Evolutionary conservation across 2,888 invertebrate genomes (phyloP).

Genomic region (Idaea biselata): DNA sequence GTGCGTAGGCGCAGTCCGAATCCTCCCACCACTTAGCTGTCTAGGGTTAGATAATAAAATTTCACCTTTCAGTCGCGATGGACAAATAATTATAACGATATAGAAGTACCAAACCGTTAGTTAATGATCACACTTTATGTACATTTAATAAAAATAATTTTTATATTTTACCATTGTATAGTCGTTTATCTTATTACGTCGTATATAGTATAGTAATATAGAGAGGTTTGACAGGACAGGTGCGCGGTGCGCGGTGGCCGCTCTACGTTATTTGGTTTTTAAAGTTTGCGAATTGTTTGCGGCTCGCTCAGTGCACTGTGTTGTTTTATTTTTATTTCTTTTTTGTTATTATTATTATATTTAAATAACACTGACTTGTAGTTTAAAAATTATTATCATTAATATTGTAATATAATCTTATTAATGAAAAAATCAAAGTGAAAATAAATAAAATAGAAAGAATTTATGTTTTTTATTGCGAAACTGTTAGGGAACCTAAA

Average conservation of each 20-base stretch:
- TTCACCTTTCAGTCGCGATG: conserved; percentile 54
- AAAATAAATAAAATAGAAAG: conserved; percentile 78
- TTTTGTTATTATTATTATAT: conserved; percentile 74
- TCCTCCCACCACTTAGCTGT: conserved; percentile 66
- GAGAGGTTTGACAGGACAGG: conserved; percentile 41
- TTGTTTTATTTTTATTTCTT: conserved; percentile 70
- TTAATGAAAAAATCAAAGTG: conserved; percentile 80
- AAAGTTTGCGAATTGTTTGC: conserved; percentile 54
- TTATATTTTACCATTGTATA: conserved; percentile 81
- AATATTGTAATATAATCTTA: conserved; percentile 82
- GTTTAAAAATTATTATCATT: conserved; percentile 80
- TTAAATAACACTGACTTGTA: conserved; percentile 80
- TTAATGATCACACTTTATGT: conserved; percentile 78
- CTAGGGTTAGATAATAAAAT: conserved; percentile 62
- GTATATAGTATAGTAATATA: conserved; percentile 66
- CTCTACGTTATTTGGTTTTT: conserved; percentile 40
- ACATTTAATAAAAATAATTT: conserved; percentile 75
- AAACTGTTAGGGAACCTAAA: conserved; percentile 3
- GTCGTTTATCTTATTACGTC: conserved; percentile 70
- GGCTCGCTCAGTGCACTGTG: conserved; percentile 59
- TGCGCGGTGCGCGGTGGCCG: conserved; percentile 47
- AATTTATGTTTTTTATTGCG: conserved; percentile 44
- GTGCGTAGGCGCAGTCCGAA: conserved; percentile 57
- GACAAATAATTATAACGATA: conserved; percentile 61
- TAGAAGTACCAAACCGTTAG: conserved; percentile 79